Conservation (phyloP, 2,888 invertebrate genomes). For the Choreutis nemorana region DNA sequence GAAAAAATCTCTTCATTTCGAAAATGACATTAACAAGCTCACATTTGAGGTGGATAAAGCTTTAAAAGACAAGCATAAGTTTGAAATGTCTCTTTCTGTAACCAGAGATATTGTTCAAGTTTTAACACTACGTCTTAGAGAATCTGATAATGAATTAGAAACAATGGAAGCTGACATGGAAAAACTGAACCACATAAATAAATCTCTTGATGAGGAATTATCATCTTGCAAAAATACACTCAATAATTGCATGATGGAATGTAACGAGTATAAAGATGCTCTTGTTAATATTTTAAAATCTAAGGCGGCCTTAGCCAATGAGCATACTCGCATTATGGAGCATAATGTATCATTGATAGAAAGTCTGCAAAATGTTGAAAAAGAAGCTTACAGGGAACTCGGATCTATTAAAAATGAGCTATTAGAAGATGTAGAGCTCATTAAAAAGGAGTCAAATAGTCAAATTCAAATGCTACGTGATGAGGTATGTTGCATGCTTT, state of each 20-base stretch:
- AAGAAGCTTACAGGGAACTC: constrained; percentile 53
- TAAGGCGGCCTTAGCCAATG: constrained; percentile 50
- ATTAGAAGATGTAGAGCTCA: constrained; percentile 50
- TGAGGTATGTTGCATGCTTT: constrained; percentile 29
- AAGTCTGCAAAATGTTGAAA: constrained; percentile 53
- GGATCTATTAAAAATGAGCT: constrained; percentile 52
- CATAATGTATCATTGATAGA: constrained; percentile 55
- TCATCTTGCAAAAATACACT: constrained; percentile 35
- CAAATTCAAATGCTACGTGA: constrained; percentile 48
- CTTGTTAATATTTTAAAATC: constrained; percentile 53
- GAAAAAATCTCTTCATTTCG: constrained; percentile 37
- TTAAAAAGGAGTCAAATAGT: constrained; percentile 47
- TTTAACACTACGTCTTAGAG: constrained; percentile 60
- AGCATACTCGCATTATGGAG: constrained; percentile 56
- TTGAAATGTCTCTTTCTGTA: constrained; percentile 66
- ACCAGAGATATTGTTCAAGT: constrained; percentile 68
- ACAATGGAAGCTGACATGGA: constrained; percentile 52
- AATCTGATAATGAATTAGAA: constrained; percentile 68
- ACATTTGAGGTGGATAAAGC: constrained; percentile 49
- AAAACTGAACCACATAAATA: constrained; percentile 32
- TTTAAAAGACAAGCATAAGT: constrained; percentile 59
- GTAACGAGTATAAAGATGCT: constrained; percentile 56
- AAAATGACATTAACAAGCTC: constrained; percentile 48
- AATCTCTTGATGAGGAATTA: constrained; percentile 40
- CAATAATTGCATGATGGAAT: constrained; percentile 41